phyloP scores from a whole-genome alignment of 2,888 invertebrate genomes.

The Agrochola macilenta region DNA sequence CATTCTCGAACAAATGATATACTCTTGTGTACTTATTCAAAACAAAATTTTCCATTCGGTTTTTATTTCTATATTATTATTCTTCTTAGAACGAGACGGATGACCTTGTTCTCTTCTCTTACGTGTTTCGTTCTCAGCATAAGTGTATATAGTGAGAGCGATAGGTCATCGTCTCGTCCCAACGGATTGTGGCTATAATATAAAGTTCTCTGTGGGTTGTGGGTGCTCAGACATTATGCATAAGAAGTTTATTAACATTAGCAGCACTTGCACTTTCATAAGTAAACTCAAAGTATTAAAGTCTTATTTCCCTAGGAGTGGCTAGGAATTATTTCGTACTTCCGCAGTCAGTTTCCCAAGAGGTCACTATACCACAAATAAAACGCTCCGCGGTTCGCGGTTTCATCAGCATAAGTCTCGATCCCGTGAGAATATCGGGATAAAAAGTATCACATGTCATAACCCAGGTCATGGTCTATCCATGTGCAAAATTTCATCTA shows the following conservation, averaged over 20 bases:
- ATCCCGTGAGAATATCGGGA: too few species aligned
- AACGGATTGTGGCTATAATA: background rate
- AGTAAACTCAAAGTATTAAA: background rate
- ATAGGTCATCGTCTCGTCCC: background rate
- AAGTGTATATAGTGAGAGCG: too few species aligned
- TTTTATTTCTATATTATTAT: background rate
- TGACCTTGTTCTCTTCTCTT: too few species aligned
- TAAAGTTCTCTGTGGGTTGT: too few species aligned
- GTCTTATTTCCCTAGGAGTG: slow-evolving; percentile 13
- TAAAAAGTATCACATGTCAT: too few species aligned
- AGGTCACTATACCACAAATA: background rate
- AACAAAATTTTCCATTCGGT: slow-evolving; percentile 5
- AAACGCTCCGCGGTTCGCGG: too few species aligned
- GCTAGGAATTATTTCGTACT: background rate
- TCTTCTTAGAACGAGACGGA: background rate
- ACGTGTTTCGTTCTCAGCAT: too few species aligned
- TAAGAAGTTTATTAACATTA: background rate
- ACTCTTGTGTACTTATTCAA: background rate
- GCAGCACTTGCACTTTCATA: background rate
- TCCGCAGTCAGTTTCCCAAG: background rate
- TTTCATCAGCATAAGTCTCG: too few species aligned
- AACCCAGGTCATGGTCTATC: too few species aligned
- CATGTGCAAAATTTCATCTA: too few species aligned
- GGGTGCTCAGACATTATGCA: background rate
- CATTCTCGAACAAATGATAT: slow-evolving; percentile 1